Evolutionary conservation across 2,797 vertebrate genomes (phyloP), one percentile per base, ranked within the genome.

Genomic region (Nannoperca obscura): DNA sequence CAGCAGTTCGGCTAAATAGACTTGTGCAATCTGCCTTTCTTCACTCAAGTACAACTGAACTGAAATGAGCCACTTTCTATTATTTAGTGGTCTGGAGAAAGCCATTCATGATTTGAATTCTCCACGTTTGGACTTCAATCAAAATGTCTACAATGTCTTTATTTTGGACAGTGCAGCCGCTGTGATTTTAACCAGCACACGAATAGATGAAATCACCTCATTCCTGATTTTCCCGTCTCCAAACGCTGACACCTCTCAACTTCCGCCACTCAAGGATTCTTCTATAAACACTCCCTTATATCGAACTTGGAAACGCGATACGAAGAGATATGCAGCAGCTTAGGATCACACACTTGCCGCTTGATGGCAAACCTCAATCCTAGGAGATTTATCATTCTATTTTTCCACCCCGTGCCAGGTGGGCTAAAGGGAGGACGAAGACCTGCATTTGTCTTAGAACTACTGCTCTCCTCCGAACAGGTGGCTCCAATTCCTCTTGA

Each of bases 401-500:
- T 86, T 82, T 77, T 82, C 20, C 47, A 66, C 22, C 11, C 3
- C 10, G 20, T 54, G 53, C 71, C 82, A 84, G 74, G 86, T 78
- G 83, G 9, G 54, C 76, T 50, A 15, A 40, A 40, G 60, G 70
- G 64, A 85, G 63, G 53, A 59, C 49, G 50, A 83, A 36, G 66
- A 81, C 42, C 72, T 30, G 49, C 64, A 36, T 77, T 84, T 65
- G 62, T 79, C 65, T 79, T 15, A 13, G 14, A 79, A 17, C 44
- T 61, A 10, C 19, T 34, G 58, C 66, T 74, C 61, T 69, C 59
- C 64, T 82, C 64, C 1, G 3, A 19, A 46, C 85, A 90, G 84
- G 84, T 90, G 86, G 86, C 86, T 91, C 77, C 54, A 77, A 83
- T 91, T 85, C 49, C 27, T 81, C 71, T 64, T 65, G 24, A 76